Base-by-base conservation (phyloP, 1,140 invertebrate genomes). In the Ceratosolen solmsi region DNA sequence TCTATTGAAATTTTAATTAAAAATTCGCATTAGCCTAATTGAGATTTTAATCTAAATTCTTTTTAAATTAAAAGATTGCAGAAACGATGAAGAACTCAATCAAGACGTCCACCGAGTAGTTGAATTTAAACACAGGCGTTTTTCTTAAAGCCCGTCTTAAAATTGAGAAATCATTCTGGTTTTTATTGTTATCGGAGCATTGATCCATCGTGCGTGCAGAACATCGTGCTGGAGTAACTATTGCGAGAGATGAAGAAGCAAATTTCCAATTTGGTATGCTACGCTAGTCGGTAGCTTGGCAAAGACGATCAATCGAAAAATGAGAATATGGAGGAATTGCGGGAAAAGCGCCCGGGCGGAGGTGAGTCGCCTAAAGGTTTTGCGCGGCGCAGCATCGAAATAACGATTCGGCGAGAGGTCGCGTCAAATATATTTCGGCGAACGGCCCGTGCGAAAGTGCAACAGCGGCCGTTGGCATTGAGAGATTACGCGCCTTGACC, bases 1-100 rank as follows among this genome's bases (percentile, higher is more conserved):
- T 65, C 78, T 75, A 83, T 85, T 77, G n/a, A 73, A 46, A 27
- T 73, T 83, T 73, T 82, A 82, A 85, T 85, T 85, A 77, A 80
- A 79, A 81, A 79, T 9, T 33, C 56, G 41, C 54, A 54, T 30
- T 27, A 36, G 38, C 54, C 7, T 22, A 78, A 51, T 75, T 71
- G 68, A 70, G 58, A 51, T 46, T 68, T 72, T 79, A 63, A 73
- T 73, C 58, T 30, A 58, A 60, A 77, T 71, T 80, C 63, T 49
- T 63, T 49, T 58, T 27, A 68, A 83, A 73, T 76, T 74, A 60
- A 76, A 81, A 60, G 25, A 68, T 60, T 41, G 74, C 38, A 30
- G 33, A 46, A 58, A 60, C 56, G 63, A 41, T 63, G 51, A 76
- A 79, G 74, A 82, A 82, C 17, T 84, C 72, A 77, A 79, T 82